Base-by-base conservation (phyloP, 2,113 vertebrate genomes). In the Malurus cyaneus region DNA sequence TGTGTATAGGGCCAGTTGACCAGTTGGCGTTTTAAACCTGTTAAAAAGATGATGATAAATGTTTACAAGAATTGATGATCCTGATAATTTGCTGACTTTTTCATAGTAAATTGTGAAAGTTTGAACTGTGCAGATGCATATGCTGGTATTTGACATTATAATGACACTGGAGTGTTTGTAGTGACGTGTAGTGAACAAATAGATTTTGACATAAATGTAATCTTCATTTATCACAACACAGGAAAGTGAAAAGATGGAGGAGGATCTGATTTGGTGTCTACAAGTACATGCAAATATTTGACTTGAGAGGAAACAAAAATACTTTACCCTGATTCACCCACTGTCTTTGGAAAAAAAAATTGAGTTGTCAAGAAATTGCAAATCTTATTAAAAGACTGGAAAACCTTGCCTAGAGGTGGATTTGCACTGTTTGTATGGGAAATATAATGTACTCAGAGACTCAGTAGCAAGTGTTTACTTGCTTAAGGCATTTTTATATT, bases 331-430 rank as follows among this genome's bases (percentile, higher is more conserved):
- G 44, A 56, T 80, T 80, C 25, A 61, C 53, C 15, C 14, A 29
- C 23, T 86, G 77, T 47, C 59, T 94, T 76, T 42, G 23, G 9
- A 4, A 21, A 71, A 66, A 62, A 62, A 74, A 74, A 44, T 10
- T 3, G 46, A 88, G 62, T 73, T 6, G 4, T 92, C 62, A 88
- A 72, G 66, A 90, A 86, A 86, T n/a, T 61, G 54, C 62, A 93
- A 57, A 83, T 93, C 82, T 80, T 93, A 76, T 80, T 83, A 86
- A 88, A 93, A 54, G 67, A 62, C 62, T 86, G 62, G 71, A 69
- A 96, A 92, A 76, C 76, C 42, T 91, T 93, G 71, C 86, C 76
- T 95, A 52, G 80, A 92, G 93, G 83, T 88, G 60, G 57, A 83
- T 86, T 89, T 88, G 62, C 80, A 53, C 56, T 84, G 62, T 83